Base-by-base conservation (phyloP, 2,797 vertebrate species). In the Scleropages formosus region DNA sequence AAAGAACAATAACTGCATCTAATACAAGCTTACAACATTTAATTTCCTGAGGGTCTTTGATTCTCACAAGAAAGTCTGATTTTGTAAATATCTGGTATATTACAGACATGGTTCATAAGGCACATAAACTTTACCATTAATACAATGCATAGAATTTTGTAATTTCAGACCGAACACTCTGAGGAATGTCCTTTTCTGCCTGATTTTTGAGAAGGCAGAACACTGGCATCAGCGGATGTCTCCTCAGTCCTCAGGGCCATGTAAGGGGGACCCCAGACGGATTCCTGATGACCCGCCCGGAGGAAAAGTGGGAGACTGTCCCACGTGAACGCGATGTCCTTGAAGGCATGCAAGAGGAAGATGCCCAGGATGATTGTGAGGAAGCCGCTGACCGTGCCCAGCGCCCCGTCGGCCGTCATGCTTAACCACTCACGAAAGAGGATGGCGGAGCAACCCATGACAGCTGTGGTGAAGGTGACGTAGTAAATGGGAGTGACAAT, bases 351-450 rank as follows among this genome's bases (percentile, higher is more conserved):
- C 49, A 96, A 89, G 60, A 95, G 91, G 80, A 95, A 96, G 80
- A 94, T 93, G 15, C 94, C 93, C 0, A 92, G 79, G 80, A 94
- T 91, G 0, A 94, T 94, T 77, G 89, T 95, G 80, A 96, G 87
- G 84, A 96, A 97, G 15, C 93, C 94, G 0, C 93, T 94, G 63
- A 95, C 88, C 0, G 93, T 94, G 64, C 93, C 91, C 0, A 91
- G 66, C 7, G 89, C 79, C 12, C 91, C 93, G 49, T 91, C 89
- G 1, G 82, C 70, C 60, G 82, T 87, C 93, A 96, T 93, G 3
- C 88, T 82, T 75, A 94, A 80, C 93, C 93, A 95, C 80, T 96
- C 94, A 76, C 95, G 94, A 82, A 96, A 96, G 60, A 95, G 89
- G 78, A 95, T 94, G 61, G 92, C 93, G 0, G 94, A 95, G 84